Percentiles rank a stretch among this genome's conserved stretches.
phyloP scores from a whole-genome alignment of 1,140 invertebrate genomes.

The Globodera ellingtonae region DNA sequence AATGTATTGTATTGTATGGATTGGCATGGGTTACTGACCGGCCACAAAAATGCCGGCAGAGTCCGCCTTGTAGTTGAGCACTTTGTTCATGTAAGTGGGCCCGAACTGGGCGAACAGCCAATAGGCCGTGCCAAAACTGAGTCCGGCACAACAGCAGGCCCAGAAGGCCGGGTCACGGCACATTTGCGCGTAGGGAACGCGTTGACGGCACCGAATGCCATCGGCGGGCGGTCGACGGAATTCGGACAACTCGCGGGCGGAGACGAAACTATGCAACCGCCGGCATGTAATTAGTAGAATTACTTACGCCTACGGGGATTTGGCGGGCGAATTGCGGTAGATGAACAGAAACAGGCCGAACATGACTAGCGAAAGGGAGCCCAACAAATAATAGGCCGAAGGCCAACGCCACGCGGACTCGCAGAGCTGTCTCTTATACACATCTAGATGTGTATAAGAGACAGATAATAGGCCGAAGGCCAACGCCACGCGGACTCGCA shows the following conservation, averaged over 20 bases:
- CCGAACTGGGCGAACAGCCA: constrained; percentile 44
- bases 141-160: constrained; percentile 14
- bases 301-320: constrained; percentile 15
- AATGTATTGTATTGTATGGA: too few species aligned
- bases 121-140: constrained; percentile 33
- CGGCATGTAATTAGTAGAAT: too few species aligned
- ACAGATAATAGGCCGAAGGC: constrained; percentile 41
- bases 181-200: constrained; percentile 27
- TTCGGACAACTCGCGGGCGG: neutral
- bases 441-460: too few species aligned
- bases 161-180: constrained; percentile 36
- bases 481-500: constrained; percentile 37
- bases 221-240: neutral
- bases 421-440: too few species aligned
- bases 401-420: constrained; percentile 36
- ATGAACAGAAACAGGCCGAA: constrained; percentile 39
- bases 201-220: neutral
- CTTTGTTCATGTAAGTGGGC: constrained; percentile 45
- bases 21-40: neutral
- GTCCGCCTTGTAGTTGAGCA: constrained; percentile 26
- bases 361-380: constrained; percentile 30
- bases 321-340: constrained; percentile 38
- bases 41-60: constrained; percentile 18
- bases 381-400: constrained; percentile 39
- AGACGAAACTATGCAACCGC: neutral